phyloP scores from a whole-genome alignment of 2,113 vertebrate species.

The Spilogale gracilis region DNA sequence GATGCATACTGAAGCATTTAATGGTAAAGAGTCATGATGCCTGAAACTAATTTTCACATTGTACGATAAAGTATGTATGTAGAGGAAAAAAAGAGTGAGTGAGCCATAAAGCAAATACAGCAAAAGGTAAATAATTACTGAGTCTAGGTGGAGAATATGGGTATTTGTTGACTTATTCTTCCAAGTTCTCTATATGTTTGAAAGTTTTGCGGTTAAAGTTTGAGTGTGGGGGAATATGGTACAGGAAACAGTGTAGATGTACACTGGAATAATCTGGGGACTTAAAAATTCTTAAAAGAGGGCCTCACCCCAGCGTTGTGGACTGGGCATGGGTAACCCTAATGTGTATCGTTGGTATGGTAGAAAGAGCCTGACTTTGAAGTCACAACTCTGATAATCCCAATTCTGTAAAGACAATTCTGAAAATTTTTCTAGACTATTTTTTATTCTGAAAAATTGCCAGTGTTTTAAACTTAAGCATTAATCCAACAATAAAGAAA shows the following conservation, averaged over 20 bases:
- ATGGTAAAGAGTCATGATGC: neutral
- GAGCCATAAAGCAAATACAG: slow-evolving; percentile 2
- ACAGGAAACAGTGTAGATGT: neutral
- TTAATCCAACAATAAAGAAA: slow-evolving; percentile 60
- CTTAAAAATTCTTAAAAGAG: slow-evolving; percentile 2
- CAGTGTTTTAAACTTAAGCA: slow-evolving; percentile 44
- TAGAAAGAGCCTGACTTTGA: neutral
- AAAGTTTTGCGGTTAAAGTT: slow-evolving; percentile 12
- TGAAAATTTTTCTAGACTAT: slow-evolving; percentile 18
- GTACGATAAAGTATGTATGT: neutral
- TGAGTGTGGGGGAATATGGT: neutral
- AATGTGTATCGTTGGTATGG: neutral
- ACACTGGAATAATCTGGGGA: neutral
- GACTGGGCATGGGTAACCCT: neutral
- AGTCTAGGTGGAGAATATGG: neutral
- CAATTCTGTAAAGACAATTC: slow-evolving; percentile 28
- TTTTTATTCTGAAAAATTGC: slow-evolving; percentile 47
- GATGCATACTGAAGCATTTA: neutral
- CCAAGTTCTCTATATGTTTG: neutral
- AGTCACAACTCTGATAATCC: neutral
- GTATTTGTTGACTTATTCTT: neutral
- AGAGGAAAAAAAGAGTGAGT: neutral
- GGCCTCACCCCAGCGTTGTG: neutral
- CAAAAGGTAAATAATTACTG: slow-evolving; percentile 32
- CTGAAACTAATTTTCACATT: slow-evolving; percentile 19